A percentile compares a stretch with the other conserved stretches of the same genome.
Evolutionary conservation across 2,888 invertebrate species (phyloP).

Genomic region (Drosophila acutilabella): DNA sequence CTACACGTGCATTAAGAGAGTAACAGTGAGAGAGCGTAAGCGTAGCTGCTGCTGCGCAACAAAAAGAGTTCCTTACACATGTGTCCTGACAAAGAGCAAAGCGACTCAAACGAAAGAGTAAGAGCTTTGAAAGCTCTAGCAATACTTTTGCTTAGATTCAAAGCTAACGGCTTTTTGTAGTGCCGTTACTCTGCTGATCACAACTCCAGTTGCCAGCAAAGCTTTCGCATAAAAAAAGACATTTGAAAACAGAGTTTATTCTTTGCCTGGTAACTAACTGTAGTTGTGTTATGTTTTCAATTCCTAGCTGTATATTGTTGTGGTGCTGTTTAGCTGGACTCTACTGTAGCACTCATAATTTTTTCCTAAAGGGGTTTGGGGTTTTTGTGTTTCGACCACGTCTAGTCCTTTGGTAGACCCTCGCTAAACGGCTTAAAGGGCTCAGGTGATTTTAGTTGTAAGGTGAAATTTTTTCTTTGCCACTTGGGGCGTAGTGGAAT

Average conservation of each 20-base stretch:
- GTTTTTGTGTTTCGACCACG: constrained; percentile 17
- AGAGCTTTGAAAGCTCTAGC: constrained; percentile 56
- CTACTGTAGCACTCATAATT: constrained; percentile 54
- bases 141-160: constrained; percentile 2
- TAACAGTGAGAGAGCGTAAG: constrained; percentile 8
- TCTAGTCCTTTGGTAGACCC: constrained; percentile 28
- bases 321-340: not conserved
- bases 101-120: too few species aligned
- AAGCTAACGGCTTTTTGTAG: not conserved
- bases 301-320: not conserved
- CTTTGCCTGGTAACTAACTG: not conserved
- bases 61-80: constrained; percentile 60
- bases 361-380: constrained; percentile 28
- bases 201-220: constrained; percentile 8
- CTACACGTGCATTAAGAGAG: constrained; percentile 40
- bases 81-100: constrained; percentile 57
- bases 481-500: constrained; percentile 26
- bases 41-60: constrained; percentile 64
- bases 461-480: constrained; percentile 53
- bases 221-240: not conserved
- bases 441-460: constrained; percentile 57
- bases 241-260: constrained; percentile 1
- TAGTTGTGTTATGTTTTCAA: too few species aligned
- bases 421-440: constrained; percentile 68
- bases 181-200: constrained; percentile 35